A percentile compares a stretch with the other conserved stretches of the same genome.
These are phyloP conservation scores for Nemurella pictetii DNA, from an alignment of 2,888 invertebrate species.

Conservation along the genomic window DNA sequence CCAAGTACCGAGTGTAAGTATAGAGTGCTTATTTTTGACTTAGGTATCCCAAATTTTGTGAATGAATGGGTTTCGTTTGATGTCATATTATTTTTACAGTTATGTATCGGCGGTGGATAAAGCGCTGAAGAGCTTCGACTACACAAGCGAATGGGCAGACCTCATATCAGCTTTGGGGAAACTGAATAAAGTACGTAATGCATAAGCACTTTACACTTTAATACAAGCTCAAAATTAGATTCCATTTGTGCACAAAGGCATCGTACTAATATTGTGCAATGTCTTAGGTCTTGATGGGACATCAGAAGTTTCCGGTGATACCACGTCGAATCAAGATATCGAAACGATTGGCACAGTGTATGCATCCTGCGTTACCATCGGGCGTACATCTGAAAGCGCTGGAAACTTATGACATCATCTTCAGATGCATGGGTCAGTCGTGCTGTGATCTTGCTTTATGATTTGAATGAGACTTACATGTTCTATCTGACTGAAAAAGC, in stretches of 20 bases:
- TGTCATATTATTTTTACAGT: slow-evolving; percentile 47
- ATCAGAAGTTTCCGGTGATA: slow-evolving; percentile 82
- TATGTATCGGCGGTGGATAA: slow-evolving; percentile 82
- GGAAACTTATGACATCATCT: slow-evolving; percentile 89
- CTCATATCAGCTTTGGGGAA: slow-evolving; percentile 87
- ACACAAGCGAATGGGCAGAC: slow-evolving; percentile 95
- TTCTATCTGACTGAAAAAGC: no score
- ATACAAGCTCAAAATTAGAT: not conserved
- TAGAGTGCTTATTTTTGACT: not conserved
- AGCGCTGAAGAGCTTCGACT: slow-evolving; percentile 87
- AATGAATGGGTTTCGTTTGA: not conserved
- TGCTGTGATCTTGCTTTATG: no score
- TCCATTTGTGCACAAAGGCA: no score
- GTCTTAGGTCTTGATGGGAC: slow-evolving; percentile 71
- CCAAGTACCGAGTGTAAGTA: slow-evolving; percentile 74
- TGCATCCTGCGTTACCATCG: slow-evolving; percentile 88
- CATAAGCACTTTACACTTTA: not conserved
- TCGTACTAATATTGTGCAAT: slow-evolving; percentile 20
- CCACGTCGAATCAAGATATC: slow-evolving; percentile 85
- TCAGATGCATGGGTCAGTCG: slow-evolving; percentile 74
- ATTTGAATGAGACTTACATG: no score
- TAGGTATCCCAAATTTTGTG: not conserved
- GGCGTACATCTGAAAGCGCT: slow-evolving; percentile 90
- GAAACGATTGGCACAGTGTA: slow-evolving; percentile 89
- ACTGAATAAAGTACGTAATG: slow-evolving; percentile 75